These are phyloP conservation scores for Acrobasis consociella DNA, from an alignment of 2,888 invertebrate species.

Conservation along the genomic window DNA sequence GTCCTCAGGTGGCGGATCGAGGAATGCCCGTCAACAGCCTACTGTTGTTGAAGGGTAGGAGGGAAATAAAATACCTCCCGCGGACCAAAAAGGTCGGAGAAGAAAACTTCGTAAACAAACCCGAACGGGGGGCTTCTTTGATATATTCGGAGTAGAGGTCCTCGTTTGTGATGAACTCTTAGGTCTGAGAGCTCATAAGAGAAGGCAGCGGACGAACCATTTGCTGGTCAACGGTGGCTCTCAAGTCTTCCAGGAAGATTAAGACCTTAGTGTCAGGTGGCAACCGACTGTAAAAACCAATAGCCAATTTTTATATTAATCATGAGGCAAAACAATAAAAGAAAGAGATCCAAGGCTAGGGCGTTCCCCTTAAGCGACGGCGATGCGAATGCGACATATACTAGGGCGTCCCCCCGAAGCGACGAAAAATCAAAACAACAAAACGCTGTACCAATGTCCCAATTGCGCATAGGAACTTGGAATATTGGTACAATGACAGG, in stretches of 20 bases:
- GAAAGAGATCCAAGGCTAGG: too few species aligned
- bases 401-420: too few species aligned
- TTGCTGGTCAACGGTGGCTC: not conserved
- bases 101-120: constrained; percentile 3
- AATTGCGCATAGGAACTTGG: too few species aligned
- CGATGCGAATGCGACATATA: too few species aligned
- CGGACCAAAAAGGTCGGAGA: constrained; percentile 19
- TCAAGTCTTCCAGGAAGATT: not conserved
- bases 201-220: not conserved
- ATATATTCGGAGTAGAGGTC: not conserved
- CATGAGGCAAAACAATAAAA: too few species aligned
- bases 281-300: constrained; percentile 2
- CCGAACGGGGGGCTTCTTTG: too few species aligned
- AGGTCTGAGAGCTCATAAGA: not conserved
- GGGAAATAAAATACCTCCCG: constrained; percentile 21
- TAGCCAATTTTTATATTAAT: not conserved
- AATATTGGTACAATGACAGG: too few species aligned
- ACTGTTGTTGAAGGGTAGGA: not conserved
- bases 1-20: not conserved
- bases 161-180: not conserved
- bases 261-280: not conserved
- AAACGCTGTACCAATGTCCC: too few species aligned
- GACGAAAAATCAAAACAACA: too few species aligned
- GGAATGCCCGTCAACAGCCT: not conserved
- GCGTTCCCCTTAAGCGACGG: too few species aligned